phyloP scores from a whole-genome alignment of 1,140 invertebrate genomes.

The Carposina sasakii region DNA sequence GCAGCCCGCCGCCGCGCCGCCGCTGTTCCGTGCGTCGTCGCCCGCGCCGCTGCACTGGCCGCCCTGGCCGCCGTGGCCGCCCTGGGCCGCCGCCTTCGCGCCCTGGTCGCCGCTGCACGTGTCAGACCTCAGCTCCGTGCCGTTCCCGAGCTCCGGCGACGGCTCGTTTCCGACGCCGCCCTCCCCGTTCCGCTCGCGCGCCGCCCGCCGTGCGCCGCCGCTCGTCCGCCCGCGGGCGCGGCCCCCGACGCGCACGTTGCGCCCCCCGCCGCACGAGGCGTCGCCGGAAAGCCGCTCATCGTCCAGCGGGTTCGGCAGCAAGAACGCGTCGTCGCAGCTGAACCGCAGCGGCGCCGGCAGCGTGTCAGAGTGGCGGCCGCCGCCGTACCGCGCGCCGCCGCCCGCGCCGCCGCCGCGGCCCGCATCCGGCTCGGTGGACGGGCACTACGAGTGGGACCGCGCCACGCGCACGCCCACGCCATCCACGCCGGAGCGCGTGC shows the following conservation, averaged over 20 bases:
- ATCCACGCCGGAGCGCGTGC: conserved; percentile 75
- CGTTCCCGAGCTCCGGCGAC: conserved; percentile 84
- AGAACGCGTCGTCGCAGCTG: conserved; percentile 87
- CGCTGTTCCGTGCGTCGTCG: conserved; percentile 69
- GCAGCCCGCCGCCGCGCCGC: conserved; percentile 80
- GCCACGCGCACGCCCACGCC: conserved; percentile 85
- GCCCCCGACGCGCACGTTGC: conserved; percentile 74
- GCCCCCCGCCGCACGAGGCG: conserved; percentile 80
- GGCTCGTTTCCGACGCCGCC: conserved; percentile 85
- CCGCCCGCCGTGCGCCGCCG: conserved; percentile 76
- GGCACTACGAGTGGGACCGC: conserved; percentile 95
- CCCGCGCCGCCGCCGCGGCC: conserved; percentile 68
- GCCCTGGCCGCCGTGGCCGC: conserved; percentile 80
- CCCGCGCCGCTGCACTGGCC: conserved; percentile 63
- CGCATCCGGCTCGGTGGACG: conserved; percentile 86
- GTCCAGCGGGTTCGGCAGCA: conserved; percentile 91
- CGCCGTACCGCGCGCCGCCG: conserved; percentile 82
- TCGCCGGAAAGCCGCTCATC: conserved; percentile 90
- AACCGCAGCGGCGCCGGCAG: conserved; percentile 82
- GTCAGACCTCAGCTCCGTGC: conserved; percentile 89
- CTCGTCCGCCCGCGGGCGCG: conserved; percentile 72
- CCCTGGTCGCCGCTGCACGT: conserved; percentile 81
- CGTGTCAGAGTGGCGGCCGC: conserved; percentile 82
- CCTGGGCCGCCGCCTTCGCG: conserved; percentile 72
- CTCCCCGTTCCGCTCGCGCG: conserved; percentile 73